These are phyloP conservation scores for Eira barbara DNA, from an alignment of 2,113 vertebrate genomes.

Conservation along the genomic window DNA sequence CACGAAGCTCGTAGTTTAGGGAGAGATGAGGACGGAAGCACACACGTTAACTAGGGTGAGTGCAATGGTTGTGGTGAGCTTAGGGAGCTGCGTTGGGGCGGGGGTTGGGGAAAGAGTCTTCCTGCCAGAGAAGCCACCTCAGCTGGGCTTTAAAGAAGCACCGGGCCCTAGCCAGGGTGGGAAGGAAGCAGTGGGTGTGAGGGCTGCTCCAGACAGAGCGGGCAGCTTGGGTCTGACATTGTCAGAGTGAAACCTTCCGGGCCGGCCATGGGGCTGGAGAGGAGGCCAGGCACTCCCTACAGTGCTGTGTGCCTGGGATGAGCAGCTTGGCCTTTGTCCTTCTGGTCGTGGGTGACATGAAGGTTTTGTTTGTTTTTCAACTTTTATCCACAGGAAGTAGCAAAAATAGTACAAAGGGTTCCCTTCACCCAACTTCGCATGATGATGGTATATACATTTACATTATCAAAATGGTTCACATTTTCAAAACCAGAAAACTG, in stretches of 20 bases:
- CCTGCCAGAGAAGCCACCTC: not conserved
- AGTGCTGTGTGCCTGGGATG: too few species aligned
- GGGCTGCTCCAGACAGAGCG: not conserved
- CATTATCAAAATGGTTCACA: not conserved
- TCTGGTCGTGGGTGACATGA: not conserved
- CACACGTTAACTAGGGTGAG: too few species aligned
- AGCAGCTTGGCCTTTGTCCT: not conserved
- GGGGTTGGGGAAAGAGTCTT: not conserved
- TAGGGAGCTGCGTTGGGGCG: too few species aligned
- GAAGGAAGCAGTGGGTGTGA: not conserved
- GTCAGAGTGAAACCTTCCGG: not conserved
- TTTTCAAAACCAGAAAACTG: not conserved
- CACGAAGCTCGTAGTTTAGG: not conserved
- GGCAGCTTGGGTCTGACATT: not conserved
- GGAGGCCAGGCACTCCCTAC: not conserved
- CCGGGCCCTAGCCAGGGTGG: not conserved
- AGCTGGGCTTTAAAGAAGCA: not conserved
- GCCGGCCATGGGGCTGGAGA: not conserved
- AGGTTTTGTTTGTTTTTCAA: constrained; percentile 27
- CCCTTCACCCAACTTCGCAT: not conserved
- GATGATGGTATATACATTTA: not conserved
- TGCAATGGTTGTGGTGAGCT: not conserved
- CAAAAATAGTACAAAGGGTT: constrained; percentile 14
- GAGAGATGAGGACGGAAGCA: not conserved
- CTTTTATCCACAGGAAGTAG: constrained; percentile 23